phyloP scores from a whole-genome alignment of 2,888 invertebrate genomes.

The Oeneis ivallda region DNA sequence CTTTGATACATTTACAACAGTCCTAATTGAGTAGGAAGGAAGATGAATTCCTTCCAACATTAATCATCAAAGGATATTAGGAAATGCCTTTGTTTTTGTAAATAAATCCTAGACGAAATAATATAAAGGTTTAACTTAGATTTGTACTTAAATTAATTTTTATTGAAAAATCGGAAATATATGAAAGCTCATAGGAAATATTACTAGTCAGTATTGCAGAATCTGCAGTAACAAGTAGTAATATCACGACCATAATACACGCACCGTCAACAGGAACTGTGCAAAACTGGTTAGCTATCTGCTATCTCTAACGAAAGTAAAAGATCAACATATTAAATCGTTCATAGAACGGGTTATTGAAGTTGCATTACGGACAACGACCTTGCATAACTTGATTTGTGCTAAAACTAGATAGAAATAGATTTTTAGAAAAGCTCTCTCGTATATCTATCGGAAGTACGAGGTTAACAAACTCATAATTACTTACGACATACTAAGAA shows the following conservation, averaged over 20 bases:
- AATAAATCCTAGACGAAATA: no score
- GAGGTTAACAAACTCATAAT: conserved; percentile 12
- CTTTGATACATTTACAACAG: not conserved
- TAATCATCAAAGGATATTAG: no score
- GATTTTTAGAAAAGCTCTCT: conserved; percentile 30
- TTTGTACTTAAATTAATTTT: no score
- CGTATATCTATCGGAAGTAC: conserved; percentile 6
- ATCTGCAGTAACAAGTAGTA: not conserved
- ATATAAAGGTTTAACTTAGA: no score
- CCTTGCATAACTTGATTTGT: conserved; percentile 32
- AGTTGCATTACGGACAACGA: conserved; percentile 34
- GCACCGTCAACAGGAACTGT: conserved; percentile 1
- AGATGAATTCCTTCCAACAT: not conserved
- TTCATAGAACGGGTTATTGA: conserved; percentile 26
- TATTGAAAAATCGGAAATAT: not conserved
- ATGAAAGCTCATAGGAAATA: not conserved
- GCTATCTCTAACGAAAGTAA: conserved; percentile 25
- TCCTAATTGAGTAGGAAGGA: not conserved
- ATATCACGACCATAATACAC: conserved; percentile 6
- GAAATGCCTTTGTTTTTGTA: no score
- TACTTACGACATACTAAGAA: not conserved
- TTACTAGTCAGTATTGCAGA: not conserved
- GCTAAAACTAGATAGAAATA: conserved; percentile 20
- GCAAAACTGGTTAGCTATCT: not conserved
- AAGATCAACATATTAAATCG: conserved; percentile 21